Evolutionary conservation across 2,797 vertebrate species (phyloP).

Genomic region (Amphiprion clarkii): DNA sequence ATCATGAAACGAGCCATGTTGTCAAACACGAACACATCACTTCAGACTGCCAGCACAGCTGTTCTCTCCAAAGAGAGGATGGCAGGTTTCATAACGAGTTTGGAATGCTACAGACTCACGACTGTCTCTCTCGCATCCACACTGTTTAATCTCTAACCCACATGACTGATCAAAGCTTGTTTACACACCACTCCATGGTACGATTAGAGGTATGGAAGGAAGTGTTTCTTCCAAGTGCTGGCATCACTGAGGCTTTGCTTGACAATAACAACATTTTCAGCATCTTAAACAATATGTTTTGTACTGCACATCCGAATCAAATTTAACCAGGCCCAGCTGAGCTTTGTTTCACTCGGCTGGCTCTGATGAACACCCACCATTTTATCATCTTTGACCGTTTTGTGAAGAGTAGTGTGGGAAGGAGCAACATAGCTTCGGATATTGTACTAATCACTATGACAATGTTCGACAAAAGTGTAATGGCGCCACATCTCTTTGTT

Average conservation of each 20-base stretch:
- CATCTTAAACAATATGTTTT: conserved; percentile 75
- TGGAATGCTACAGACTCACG: conserved; percentile 73
- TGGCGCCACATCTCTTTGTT: conserved; percentile 40
- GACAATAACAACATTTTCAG: conserved; percentile 80
- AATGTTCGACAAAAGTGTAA: conserved; percentile 56
- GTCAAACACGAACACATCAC: conserved; percentile 80
- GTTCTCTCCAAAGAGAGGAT: conserved; percentile 79
- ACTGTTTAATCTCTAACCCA: conserved; percentile 82
- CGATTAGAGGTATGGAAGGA: conserved; percentile 80
- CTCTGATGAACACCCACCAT: conserved; percentile 79
- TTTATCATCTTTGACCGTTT: conserved; percentile 74
- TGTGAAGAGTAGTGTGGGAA: conserved; percentile 71
- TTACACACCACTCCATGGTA: conserved; percentile 77
- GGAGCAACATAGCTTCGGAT: conserved; percentile 52
- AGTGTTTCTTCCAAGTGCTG: conserved; percentile 77
- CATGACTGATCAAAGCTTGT: conserved; percentile 83
- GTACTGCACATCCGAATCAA: conserved; percentile 69
- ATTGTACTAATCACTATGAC: conserved; percentile 57
- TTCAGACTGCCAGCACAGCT: conserved; percentile 77
- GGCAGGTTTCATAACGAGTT: conserved; percentile 79
- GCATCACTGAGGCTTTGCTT: conserved; percentile 76
- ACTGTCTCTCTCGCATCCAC: conserved; percentile 73
- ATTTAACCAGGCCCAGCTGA: conserved; percentile 67
- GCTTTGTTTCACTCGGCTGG: conserved; percentile 69
- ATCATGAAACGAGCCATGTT: conserved; percentile 69